Conservation (phyloP, 53 echinoderm and acorn worm genomes). For the Mesocentrotus franciscanus region DNA sequence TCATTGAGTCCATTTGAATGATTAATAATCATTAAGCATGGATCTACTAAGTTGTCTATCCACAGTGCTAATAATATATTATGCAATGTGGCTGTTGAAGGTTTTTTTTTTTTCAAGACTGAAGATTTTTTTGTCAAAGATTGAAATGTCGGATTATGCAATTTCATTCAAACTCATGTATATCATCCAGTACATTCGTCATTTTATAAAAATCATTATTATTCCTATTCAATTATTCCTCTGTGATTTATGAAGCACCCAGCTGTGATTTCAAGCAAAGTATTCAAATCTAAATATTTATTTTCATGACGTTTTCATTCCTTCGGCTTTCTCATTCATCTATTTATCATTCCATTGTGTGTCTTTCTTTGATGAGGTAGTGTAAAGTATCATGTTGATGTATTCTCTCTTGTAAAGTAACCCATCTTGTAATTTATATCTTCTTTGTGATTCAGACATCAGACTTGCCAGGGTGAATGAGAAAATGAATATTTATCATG, state of each 20-base stretch:
- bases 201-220: not conserved
- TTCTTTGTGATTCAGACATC: not conserved
- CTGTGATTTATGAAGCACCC: not conserved
- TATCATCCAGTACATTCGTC: not conserved
- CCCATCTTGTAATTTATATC: not conserved
- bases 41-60: not conserved
- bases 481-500: not conserved
- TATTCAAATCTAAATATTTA: not conserved
- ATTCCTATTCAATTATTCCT: not conserved
- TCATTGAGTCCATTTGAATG: not conserved
- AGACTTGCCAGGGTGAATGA: constrained; percentile 39
- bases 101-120: not conserved
- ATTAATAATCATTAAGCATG: not conserved
- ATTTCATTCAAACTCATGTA: constrained; percentile 8
- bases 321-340: not conserved
- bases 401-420: constrained; percentile 35
- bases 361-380: not conserved
- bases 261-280: not conserved
- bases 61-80: constrained; percentile 7
- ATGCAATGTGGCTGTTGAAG: not conserved
- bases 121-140: not conserved
- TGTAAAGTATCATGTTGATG: not conserved
- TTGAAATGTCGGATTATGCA: constrained; percentile 29
- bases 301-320: constrained; percentile 2
- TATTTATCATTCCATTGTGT: not conserved